Conservation (phyloP, 2,888 invertebrate genomes). For the Drosophila lutescens region DNA sequence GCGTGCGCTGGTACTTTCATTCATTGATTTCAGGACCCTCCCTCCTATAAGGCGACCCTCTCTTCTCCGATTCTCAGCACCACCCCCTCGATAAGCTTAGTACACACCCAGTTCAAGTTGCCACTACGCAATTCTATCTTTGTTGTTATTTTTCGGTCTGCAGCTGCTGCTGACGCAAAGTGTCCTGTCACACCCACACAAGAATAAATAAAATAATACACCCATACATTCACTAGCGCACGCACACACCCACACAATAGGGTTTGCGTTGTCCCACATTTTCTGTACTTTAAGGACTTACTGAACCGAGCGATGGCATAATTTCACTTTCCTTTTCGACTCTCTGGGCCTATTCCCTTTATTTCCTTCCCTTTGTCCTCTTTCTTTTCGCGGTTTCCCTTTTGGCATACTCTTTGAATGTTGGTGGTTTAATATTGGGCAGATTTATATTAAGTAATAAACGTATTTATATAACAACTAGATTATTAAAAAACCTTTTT, state of each 20-base stretch:
- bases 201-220: constrained; percentile 19
- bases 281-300: constrained; percentile 64
- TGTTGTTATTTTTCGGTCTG: constrained; percentile 46
- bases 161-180: constrained; percentile 71
- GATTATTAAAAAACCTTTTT: too few relatives aligned
- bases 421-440: too few relatives aligned
- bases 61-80: not conserved
- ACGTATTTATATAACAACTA: too few relatives aligned
- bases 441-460: too few relatives aligned
- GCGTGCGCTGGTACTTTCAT: constrained; percentile 56
- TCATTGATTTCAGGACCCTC: constrained; percentile 60
- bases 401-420: not conserved
- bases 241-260: constrained; percentile 59
- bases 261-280: constrained; percentile 65
- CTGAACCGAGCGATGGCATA: constrained; percentile 61
- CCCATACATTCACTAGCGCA: constrained; percentile 4
- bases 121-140: constrained; percentile 55
- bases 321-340: constrained; percentile 51
- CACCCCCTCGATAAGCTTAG: constrained; percentile 3
- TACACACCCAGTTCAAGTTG: constrained; percentile 38
- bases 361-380: not conserved
- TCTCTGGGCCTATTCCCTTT: not conserved
- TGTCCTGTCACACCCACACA: constrained; percentile 65
- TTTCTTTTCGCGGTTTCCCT: not conserved
- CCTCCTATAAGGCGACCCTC: constrained; percentile 6